Percentiles rank a stretch among this genome's conserved stretches.
These are phyloP conservation scores for Sternotherus odoratus DNA, from an alignment of 2,797 vertebrate genomes.

Conservation along the genomic window DNA sequence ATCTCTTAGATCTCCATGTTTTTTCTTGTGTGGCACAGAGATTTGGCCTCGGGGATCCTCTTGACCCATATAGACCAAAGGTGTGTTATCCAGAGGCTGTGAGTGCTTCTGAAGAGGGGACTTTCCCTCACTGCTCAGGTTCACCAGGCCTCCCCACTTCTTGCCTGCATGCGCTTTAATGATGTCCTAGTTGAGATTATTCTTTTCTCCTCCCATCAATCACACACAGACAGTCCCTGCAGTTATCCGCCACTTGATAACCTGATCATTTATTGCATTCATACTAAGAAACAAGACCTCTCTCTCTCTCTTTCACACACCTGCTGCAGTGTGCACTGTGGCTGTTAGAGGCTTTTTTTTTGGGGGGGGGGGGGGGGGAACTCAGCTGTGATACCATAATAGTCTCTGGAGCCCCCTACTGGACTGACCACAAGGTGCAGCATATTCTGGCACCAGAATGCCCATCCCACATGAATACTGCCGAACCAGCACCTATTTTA, in stretches of 20 bases:
- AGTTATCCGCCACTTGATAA: background rate
- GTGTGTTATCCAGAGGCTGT: background rate
- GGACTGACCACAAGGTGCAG: accelerated
- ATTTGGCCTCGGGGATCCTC: background rate
- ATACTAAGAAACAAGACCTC: background rate
- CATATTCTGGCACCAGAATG: background rate
- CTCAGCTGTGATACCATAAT: background rate
- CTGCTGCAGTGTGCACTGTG: background rate
- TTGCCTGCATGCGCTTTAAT: background rate
- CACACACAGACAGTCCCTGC: background rate
- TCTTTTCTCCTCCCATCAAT: background rate
- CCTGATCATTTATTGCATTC: background rate
- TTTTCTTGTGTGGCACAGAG: background rate
- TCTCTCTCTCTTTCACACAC: background rate
- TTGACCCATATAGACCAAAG: background rate
- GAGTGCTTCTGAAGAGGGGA: background rate
- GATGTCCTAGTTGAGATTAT: background rate
- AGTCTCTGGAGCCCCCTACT: background rate
- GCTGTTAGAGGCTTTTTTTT: background rate
- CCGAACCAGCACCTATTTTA: background rate
- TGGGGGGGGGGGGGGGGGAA: background rate
- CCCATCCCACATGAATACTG: background rate
- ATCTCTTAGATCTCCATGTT: background rate
- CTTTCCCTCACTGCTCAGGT: background rate
- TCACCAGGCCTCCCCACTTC: background rate